Conservation (phyloP, 2,113 vertebrate species). For the Sula dactylatra region DNA sequence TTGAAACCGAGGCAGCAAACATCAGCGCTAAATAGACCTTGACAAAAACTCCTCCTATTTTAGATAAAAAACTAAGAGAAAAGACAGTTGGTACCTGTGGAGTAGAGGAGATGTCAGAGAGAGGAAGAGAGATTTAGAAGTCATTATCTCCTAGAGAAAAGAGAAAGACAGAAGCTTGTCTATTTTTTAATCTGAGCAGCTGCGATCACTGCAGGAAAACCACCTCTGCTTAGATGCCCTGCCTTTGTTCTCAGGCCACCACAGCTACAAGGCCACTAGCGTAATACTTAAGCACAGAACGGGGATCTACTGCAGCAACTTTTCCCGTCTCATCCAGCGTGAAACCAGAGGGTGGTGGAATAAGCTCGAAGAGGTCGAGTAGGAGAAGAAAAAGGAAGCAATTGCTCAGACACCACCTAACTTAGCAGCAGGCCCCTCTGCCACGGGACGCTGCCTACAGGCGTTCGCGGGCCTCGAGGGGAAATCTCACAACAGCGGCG, state of each 20-base stretch:
- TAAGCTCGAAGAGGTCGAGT: neutral
- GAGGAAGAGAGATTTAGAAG: slow-evolving; percentile 19
- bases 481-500: neutral
- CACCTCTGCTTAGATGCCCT: accelerated
- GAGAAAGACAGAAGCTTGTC: slow-evolving; percentile 11
- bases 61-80: neutral
- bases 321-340: neutral
- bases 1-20: neutral
- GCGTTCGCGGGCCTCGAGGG: neutral
- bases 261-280: neutral
- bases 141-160: slow-evolving; percentile 37
- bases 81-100: slow-evolving; percentile 26
- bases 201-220: neutral
- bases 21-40: neutral
- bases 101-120: slow-evolving; percentile 15
- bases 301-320: too few species aligned
- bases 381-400: neutral
- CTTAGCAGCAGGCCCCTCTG: accelerated
- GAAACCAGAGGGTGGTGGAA: neutral
- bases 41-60: neutral
- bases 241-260: neutral
- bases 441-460: neutral
- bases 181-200: neutral
- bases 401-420: neutral
- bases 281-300: neutral